A percentile compares a stretch with the other conserved stretches of the same genome.
Evolutionary conservation across 2,797 vertebrate species (phyloP).

Genomic region (Heliangelus exortis): DNA sequence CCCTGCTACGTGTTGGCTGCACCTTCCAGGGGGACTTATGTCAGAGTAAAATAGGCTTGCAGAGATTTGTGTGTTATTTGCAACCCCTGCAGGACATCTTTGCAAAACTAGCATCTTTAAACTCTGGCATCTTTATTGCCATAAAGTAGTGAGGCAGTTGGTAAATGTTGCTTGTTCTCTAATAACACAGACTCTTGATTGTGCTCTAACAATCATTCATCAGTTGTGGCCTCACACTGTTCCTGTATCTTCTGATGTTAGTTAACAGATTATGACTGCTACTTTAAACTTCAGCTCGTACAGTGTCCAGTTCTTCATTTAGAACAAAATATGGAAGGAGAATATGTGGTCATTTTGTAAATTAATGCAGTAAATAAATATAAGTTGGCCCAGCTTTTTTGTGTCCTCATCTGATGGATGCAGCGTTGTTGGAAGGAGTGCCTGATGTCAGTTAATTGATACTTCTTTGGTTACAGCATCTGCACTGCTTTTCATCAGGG

Average conservation of each 20-base stretch:
- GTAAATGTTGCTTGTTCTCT: neutral
- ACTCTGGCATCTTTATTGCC: neutral
- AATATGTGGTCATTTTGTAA: neutral
- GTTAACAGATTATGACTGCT: neutral
- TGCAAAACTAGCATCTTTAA: too few species aligned
- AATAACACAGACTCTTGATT: neutral
- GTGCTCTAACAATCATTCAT: neutral
- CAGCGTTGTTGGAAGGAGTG: neutral
- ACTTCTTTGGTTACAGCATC: neutral
- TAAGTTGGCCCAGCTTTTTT: neutral
- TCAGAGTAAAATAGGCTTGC: neutral
- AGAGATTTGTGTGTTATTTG: neutral
- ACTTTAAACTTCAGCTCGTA: neutral
- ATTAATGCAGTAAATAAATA: neutral
- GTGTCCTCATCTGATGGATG: neutral
- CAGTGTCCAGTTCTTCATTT: neutral
- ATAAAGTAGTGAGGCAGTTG: neutral
- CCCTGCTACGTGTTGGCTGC: neutral
- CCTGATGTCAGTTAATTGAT: neutral
- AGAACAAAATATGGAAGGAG: neutral
- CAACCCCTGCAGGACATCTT: neutral
- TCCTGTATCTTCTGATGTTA: neutral
- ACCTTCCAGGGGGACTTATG: neutral
- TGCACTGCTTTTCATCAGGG: neutral
- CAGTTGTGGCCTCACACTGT: neutral